Percentiles rank a stretch among this genome's conserved stretches.
phyloP scores from a whole-genome alignment of 2,113 vertebrate species.

The Lophura nycthemera region DNA sequence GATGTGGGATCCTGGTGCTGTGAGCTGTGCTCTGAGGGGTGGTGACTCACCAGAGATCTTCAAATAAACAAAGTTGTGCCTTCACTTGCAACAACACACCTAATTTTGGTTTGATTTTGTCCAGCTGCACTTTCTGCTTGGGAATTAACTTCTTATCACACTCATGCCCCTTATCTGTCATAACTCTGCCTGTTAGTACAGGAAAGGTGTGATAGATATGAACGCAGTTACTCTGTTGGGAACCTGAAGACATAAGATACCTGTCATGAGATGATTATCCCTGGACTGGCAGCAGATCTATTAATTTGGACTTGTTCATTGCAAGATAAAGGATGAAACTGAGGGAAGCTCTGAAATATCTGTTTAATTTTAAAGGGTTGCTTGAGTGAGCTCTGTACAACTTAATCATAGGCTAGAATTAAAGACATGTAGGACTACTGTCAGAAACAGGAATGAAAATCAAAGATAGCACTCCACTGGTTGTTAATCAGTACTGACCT shows the following conservation, averaged over 20 bases:
- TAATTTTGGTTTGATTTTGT: background rate
- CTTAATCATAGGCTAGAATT: background rate
- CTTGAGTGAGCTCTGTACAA: background rate
- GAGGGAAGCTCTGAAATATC: background rate
- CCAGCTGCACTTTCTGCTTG: background rate
- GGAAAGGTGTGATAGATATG: background rate
- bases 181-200: background rate
- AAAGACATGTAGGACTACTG: background rate
- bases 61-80: slow-evolving; percentile 5
- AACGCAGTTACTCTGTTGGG: background rate
- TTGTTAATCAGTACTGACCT: background rate
- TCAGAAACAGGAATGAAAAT: background rate
- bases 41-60: background rate
- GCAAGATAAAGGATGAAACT: background rate
- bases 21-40: background rate
- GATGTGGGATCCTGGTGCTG: background rate
- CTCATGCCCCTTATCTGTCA: background rate
- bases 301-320: background rate
- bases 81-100: background rate
- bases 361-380: background rate
- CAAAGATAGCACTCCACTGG: background rate
- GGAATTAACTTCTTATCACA: background rate
- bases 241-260: background rate
- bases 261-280: background rate
- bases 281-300: background rate